Conservation (phyloP, 2,113 vertebrate genomes). For the Phyllostomus discolor region DNA sequence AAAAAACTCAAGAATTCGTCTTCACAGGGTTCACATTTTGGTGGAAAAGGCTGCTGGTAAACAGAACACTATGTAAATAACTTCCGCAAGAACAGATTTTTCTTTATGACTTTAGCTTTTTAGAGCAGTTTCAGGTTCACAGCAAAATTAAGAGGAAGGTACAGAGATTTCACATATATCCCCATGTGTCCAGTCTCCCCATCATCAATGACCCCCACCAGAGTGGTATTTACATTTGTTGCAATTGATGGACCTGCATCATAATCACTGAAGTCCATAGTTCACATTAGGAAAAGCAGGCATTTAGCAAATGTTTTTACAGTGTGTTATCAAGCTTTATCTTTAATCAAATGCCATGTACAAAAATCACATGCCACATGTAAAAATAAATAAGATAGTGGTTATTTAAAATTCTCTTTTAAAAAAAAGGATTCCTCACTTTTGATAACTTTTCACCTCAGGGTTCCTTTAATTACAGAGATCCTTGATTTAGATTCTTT, state of each 20-base stretch:
- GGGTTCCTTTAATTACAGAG: not conserved
- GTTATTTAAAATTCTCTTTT: constrained; percentile 14
- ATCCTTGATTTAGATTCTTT: not conserved
- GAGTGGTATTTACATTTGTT: not conserved
- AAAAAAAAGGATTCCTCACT: not conserved
- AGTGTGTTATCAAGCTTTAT: not conserved
- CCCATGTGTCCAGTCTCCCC: not conserved
- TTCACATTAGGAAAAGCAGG: not conserved
- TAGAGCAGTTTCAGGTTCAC: not conserved
- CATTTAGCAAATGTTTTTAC: not conserved
- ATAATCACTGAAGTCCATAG: not conserved
- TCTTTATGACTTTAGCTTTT: not conserved
- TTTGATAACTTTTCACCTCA: not conserved
- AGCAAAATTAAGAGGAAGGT: too few species aligned
- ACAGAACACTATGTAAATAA: not conserved
- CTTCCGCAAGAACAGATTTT: not conserved
- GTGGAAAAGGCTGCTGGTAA: not conserved
- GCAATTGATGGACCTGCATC: not conserved
- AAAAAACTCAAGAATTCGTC: not conserved
- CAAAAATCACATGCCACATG: not conserved
- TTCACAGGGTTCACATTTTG: not conserved
- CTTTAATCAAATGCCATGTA: not conserved
- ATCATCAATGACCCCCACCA: too few species aligned
- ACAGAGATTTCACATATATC: not conserved
- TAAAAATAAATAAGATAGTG: not conserved